phyloP scores from a whole-genome alignment of 2,797 vertebrate genomes.

The Urophycis tenuis region DNA sequence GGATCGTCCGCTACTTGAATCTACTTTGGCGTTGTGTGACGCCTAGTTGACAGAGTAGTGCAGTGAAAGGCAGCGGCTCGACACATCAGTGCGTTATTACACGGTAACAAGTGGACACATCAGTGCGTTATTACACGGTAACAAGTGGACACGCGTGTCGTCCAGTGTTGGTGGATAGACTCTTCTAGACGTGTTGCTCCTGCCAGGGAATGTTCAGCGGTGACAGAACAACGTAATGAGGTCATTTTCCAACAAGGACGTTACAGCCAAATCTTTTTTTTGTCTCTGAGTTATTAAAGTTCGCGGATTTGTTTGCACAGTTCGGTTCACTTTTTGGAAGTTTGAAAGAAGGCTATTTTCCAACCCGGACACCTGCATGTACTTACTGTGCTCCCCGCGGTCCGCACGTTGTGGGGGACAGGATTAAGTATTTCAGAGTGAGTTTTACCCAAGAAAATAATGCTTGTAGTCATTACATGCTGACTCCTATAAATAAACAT shows the following conservation, averaged over 20 bases:
- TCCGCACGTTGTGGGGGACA: slow-evolving; percentile 1
- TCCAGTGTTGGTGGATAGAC: slow-evolving; percentile 17
- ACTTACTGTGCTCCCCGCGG: slow-evolving; percentile 15
- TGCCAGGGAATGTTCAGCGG: slow-evolving; percentile 31
- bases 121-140: neutral
- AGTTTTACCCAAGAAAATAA: neutral
- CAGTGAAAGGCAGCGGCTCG: neutral
- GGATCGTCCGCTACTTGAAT: neutral
- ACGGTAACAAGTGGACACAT: too few species aligned
- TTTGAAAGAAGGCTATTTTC: neutral
- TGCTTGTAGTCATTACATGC: neutral
- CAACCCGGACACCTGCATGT: slow-evolving; percentile 37
- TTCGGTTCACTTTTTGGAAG: neutral
- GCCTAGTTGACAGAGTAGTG: neutral
- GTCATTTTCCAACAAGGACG: slow-evolving; percentile 38
- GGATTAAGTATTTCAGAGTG: neutral
- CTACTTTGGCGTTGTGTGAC: neutral
- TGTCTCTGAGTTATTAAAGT: too few species aligned
- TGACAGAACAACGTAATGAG: slow-evolving; percentile 48
- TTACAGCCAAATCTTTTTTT: neutral
- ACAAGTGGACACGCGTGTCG: neutral
- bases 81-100: too few species aligned
- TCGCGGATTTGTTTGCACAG: neutral
- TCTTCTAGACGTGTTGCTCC: slow-evolving; percentile 28
- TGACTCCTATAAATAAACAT: neutral